Conservation (phyloP, 2,888 invertebrate species). For the Mimumesa dahlbomi region DNA sequence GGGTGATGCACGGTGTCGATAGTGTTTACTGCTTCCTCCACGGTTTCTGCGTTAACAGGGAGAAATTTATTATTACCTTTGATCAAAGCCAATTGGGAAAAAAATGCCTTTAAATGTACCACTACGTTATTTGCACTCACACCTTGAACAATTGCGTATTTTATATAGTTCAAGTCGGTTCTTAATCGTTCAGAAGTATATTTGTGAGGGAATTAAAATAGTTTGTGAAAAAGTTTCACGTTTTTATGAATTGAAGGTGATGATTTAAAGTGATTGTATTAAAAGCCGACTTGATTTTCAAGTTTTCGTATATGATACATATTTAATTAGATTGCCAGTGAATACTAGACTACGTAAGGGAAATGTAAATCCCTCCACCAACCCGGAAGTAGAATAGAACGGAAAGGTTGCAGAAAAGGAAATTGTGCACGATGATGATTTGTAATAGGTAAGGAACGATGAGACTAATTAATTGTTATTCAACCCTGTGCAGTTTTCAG, state of each 20-base stretch:
- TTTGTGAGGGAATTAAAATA: no score
- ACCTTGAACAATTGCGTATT: not conserved
- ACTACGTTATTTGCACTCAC: constrained; percentile 4
- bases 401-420: constrained; percentile 7
- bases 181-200: no score
- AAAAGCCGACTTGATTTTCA: no score
- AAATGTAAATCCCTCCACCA: constrained; percentile 36
- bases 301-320: not conserved
- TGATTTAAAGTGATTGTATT: no score
- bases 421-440: constrained; percentile 4
- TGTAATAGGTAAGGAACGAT: no score
- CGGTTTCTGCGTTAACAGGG: constrained; percentile 83
- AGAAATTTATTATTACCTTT: constrained; percentile 8
- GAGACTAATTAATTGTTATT: no score
- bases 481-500: no score
- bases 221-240: no score
- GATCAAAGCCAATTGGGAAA: no score
- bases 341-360: not conserved
- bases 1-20: constrained; percentile 92
- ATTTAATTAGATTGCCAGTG: not conserved
- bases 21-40: constrained; percentile 88
- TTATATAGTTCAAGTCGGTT: no score
- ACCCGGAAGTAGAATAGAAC: constrained; percentile 5
- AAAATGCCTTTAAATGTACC: no score
- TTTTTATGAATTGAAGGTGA: no score